Conservation (phyloP, 2,888 invertebrate genomes). For the Exocentrus adspersus region DNA sequence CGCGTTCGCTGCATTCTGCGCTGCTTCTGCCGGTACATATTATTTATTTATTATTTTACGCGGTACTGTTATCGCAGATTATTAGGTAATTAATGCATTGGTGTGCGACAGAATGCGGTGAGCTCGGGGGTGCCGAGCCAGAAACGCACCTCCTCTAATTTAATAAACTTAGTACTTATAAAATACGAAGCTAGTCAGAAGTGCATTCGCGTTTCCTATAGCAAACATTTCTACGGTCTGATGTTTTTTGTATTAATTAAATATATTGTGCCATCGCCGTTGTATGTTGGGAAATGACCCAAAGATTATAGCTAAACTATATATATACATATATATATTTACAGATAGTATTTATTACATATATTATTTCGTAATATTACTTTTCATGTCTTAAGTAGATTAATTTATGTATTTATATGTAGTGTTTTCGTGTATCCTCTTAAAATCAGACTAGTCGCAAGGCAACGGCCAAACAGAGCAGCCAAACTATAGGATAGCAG, state of each 20-base stretch:
- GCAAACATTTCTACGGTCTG: conserved; percentile 58
- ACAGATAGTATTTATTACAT: conserved; percentile 48
- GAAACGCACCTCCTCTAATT: conserved; percentile 51
- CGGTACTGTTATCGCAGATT: conserved; percentile 31
- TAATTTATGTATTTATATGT: conserved; percentile 60
- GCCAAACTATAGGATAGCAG: conserved; percentile 27
- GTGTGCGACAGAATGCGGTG: conserved; percentile 42
- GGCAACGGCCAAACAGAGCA: conserved; percentile 49
- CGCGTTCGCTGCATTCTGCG: conserved; percentile 45
- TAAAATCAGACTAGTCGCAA: conserved; percentile 59
- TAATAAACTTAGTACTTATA: conserved; percentile 60
- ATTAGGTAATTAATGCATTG: conserved; percentile 44
- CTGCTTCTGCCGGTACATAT: conserved; percentile 30
- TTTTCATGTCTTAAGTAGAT: conserved; percentile 50
- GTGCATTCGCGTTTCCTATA: conserved; percentile 63
- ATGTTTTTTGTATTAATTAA: conserved; percentile 54
- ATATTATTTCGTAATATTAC: conserved; percentile 35
- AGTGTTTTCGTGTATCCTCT: conserved; percentile 62
- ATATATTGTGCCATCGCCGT: conserved; percentile 56
- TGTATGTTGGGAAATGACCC: conserved; percentile 51
- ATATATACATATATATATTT: conserved; percentile 50
- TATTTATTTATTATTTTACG: conserved; percentile 48
- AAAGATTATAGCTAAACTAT: conserved; percentile 52
- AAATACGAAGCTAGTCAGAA: conserved; percentile 65
- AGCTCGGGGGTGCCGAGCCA: conserved; percentile 46